phyloP scores from a whole-genome alignment of 2,113 vertebrate genomes.

The Petrocephalus zakoni region DNA sequence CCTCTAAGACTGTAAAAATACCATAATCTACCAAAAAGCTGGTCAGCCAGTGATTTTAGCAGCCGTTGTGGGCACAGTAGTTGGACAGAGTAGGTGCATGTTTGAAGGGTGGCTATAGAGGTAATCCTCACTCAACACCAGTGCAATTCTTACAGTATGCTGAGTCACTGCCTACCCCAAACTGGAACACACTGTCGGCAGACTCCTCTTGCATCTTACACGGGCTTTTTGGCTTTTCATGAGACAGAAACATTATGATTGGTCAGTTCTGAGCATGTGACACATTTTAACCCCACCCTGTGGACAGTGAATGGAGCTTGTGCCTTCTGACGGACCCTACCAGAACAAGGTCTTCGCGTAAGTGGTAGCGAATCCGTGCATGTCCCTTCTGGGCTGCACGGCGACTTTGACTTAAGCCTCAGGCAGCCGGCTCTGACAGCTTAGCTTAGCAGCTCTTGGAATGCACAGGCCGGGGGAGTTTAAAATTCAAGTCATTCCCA shows the following conservation, averaged over 20 bases:
- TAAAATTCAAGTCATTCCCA: slow-evolving; percentile 4
- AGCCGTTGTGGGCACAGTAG: background rate
- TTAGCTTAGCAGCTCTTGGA: background rate
- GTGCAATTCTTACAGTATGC: background rate
- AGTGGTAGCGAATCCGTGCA: background rate
- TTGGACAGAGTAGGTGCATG: background rate
- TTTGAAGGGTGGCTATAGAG: background rate
- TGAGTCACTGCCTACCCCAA: background rate
- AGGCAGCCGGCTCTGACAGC: background rate
- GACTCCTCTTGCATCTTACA: background rate
- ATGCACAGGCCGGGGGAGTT: background rate
- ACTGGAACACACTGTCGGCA: background rate
- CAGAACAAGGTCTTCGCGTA: background rate
- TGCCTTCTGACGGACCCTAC: background rate
- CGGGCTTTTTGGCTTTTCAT: background rate
- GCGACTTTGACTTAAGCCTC: background rate
- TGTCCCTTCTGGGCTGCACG: background rate
- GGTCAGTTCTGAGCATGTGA: background rate
- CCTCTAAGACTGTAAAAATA: background rate
- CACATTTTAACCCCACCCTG: background rate
- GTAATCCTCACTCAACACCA: background rate
- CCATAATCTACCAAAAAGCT: background rate
- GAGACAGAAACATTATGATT: background rate
- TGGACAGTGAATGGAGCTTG: background rate
- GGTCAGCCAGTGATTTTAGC: background rate